Evolutionary conservation across 2,113 vertebrate genomes (phyloP).

Genomic region (Solea senegalensis): DNA sequence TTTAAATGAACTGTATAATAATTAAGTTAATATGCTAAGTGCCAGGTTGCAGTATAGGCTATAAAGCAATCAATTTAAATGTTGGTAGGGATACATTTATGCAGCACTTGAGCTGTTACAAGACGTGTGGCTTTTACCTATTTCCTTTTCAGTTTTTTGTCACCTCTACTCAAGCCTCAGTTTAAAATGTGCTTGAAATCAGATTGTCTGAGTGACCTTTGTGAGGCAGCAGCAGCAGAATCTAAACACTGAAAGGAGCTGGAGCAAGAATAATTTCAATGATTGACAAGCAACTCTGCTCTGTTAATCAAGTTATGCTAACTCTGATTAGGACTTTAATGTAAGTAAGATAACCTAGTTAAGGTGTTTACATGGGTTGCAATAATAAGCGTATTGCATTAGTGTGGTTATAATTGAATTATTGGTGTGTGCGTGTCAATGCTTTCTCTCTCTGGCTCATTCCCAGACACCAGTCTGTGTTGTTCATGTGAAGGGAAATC

Average conservation of each 20-base stretch:
- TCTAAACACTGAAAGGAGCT: conserved; percentile 43
- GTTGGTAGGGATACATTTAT: neutral
- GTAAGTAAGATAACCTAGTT: conserved; percentile 74
- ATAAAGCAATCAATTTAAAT: too few relatives aligned
- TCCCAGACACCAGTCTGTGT: conserved; percentile 52
- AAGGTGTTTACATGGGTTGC: conserved; percentile 77
- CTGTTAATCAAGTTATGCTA: conserved; percentile 75
- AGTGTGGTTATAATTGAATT: conserved; percentile 76
- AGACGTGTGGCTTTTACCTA: neutral
- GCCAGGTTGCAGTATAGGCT: neutral
- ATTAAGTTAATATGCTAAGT: conserved; percentile 3
- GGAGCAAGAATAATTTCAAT: conserved; percentile 64
- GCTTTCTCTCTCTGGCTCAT: conserved; percentile 51
- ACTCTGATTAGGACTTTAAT: conserved; percentile 70
- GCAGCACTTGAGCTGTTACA: neutral
- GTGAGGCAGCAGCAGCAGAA: conserved; percentile 29
- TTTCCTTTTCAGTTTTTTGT: neutral
- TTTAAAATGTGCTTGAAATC: conserved; percentile 17
- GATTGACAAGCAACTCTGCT: conserved; percentile 71
- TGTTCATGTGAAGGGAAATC: conserved; percentile 48
- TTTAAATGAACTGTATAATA: neutral
- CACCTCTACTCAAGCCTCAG: neutral
- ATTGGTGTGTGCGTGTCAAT: conserved; percentile 68
- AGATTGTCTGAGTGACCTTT: conserved; percentile 48
- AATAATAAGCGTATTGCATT: conserved; percentile 76